Conservation (phyloP, 1,140 invertebrate species). For the Macrostomum lignano region DNA sequence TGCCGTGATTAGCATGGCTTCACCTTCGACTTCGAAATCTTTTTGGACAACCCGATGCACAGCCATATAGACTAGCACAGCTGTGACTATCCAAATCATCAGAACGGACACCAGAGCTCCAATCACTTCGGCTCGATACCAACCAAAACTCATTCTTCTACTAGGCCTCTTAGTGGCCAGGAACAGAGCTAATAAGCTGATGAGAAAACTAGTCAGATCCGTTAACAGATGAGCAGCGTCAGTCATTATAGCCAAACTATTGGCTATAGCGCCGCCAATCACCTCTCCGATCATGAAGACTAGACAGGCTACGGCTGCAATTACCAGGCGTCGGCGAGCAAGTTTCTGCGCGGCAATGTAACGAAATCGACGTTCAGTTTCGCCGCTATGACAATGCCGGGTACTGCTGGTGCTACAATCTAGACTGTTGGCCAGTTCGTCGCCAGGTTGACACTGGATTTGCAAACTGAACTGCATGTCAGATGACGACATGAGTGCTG, state of each 20-base stretch:
- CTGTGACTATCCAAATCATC: conserved; percentile 75
- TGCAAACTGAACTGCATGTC: too few relatives aligned
- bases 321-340: too few relatives aligned
- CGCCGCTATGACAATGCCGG: too few relatives aligned
- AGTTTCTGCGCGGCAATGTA: too few relatives aligned
- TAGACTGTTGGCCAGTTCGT: too few relatives aligned
- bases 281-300: too few relatives aligned
- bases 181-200: conserved; percentile 72
- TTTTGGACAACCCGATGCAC: conserved; percentile 46
- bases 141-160: conserved; percentile 47
- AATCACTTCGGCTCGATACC: conserved; percentile 68
- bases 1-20: conserved; percentile 66
- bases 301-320: too few relatives aligned
- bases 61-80: conserved; percentile 58
- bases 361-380: too few relatives aligned
- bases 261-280: conserved; percentile 62
- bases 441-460: too few relatives aligned
- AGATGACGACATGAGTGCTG: too few relatives aligned
- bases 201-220: conserved; percentile 81
- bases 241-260: conserved; percentile 73
- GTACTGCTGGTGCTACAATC: too few relatives aligned
- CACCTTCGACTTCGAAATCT: conserved; percentile 50
- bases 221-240: conserved; percentile 84
- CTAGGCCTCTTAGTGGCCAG: conserved; percentile 56
- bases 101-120: conserved; percentile 67